Evolutionary conservation across 2,113 vertebrate species (phyloP).

Genomic region (Alethe diademata): DNA sequence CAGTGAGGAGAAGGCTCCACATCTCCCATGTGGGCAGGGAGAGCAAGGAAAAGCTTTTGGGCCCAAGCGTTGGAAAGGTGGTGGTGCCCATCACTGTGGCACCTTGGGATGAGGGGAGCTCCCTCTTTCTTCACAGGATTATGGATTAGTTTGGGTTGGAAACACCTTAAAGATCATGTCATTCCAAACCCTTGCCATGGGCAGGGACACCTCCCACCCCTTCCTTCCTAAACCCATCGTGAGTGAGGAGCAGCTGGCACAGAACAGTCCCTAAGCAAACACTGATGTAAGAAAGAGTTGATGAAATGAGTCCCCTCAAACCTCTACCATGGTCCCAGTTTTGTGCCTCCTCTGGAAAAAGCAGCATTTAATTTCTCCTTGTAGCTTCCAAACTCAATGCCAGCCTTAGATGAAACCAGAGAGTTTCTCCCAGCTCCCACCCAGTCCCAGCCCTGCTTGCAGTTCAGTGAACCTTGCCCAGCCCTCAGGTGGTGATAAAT

Average conservation of each 20-base stretch:
- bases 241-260: background rate
- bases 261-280: background rate
- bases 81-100: background rate
- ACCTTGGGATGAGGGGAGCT: background rate
- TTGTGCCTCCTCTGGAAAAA: background rate
- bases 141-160: background rate
- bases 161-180: background rate
- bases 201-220: background rate
- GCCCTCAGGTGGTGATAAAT: background rate
- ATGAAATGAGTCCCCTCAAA: background rate
- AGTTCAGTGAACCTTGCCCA: conserved; percentile 5
- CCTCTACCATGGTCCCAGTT: fast-evolving
- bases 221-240: fast-evolving
- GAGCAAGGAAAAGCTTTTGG: background rate
- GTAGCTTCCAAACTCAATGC: background rate
- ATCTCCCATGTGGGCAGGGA: background rate
- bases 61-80: background rate
- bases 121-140: background rate
- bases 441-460: background rate
- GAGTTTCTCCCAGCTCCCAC: background rate
- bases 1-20: background rate
- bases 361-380: background rate
- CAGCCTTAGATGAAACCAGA: background rate
- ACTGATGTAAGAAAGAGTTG: background rate
- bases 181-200: background rate